Base-by-base conservation (phyloP, 1,140 invertebrate genomes). In the Globodera rostochiensis region DNA sequence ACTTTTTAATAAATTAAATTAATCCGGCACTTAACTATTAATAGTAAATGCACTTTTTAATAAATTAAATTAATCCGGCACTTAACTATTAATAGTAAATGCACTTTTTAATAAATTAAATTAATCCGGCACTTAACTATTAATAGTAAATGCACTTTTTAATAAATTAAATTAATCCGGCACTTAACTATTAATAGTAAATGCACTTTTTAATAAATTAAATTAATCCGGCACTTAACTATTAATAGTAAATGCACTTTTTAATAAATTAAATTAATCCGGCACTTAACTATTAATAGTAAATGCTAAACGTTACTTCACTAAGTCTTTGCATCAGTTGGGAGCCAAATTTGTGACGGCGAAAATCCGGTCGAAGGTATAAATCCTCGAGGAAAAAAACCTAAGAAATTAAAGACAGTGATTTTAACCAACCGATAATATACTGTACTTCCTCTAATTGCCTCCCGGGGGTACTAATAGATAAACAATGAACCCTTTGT, bases 311-410 rank as follows among this genome's bases (percentile, higher is more conserved):
- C 2, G 36, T 36, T 19, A 64, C 11, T 15, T 19, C 19, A 19
- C 6, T 19, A 19, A 57, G 19, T 57, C 19, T 45, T 57, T 21
- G 57, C 49, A 76, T 64, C 47, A 76, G 3, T 57, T 46, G 11
- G 21, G 66, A 46, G 45, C 50, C 50, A 57, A 76, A 45, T 21
- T 66, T 66, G 5, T 66, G 74, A 45, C 74, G 74, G 45, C 74
- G 15, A 53, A 75, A 75, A 19, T 36, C 25, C n/a, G 74, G 74
- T 47, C 74, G 74, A 53, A 75, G 50, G n/a, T 57, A 76, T 36
- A 57, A 46, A 57, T 57, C 50, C 7, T 76, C 50, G 7, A 76
- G n/a, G 19, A 64, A 64, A 64, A 64, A 19, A 6, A 64, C 11
- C 57, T 64, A 3, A 36, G 36, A 36, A 36, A 36, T 36, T 36